Percentiles rank a stretch among this genome's conserved stretches.
Conservation (phyloP, 2,888 invertebrate genomes). For the Hirtodrosophila trivittata region DNA sequence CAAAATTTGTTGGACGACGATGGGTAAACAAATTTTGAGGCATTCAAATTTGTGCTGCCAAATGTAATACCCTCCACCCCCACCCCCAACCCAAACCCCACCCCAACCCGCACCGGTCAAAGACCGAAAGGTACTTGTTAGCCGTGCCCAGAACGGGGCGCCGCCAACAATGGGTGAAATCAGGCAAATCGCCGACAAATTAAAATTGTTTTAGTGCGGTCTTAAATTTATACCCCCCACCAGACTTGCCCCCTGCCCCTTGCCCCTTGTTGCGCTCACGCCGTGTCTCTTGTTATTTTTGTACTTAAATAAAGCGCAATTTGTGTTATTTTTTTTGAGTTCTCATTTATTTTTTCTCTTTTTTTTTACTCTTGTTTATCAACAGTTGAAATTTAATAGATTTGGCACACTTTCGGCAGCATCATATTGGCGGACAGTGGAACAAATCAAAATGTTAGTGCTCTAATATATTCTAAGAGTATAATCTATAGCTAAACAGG, state of each 20-base stretch:
- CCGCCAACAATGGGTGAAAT: constrained; percentile 53
- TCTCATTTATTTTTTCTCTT: background rate
- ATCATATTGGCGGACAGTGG: constrained; percentile 41
- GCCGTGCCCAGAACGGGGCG: constrained; percentile 6
- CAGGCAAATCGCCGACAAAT: constrained; percentile 44
- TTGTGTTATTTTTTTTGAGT: constrained; percentile 43
- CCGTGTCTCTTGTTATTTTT: constrained; percentile 65
- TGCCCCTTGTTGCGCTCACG: constrained; percentile 30
- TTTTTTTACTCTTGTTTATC: constrained; percentile 60
- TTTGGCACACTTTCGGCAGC: constrained; percentile 74
- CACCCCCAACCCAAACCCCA: no score
- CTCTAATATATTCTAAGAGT: background rate
- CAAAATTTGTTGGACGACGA: constrained; percentile 65
- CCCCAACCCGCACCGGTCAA: no score
- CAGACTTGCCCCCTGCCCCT: constrained; percentile 30
- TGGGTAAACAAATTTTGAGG: constrained; percentile 57
- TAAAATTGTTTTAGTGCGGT: constrained; percentile 58
- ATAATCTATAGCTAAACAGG: background rate
- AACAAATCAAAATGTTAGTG: constrained; percentile 58
- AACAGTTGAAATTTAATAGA: constrained; percentile 78
- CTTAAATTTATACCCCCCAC: constrained; percentile 62
- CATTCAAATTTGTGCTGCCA: background rate
- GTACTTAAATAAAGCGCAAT: constrained; percentile 78
- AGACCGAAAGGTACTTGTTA: background rate
- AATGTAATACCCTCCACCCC: no score